phyloP scores from a whole-genome alignment of 2,888 invertebrate species.

The Melanargia galathea region DNA sequence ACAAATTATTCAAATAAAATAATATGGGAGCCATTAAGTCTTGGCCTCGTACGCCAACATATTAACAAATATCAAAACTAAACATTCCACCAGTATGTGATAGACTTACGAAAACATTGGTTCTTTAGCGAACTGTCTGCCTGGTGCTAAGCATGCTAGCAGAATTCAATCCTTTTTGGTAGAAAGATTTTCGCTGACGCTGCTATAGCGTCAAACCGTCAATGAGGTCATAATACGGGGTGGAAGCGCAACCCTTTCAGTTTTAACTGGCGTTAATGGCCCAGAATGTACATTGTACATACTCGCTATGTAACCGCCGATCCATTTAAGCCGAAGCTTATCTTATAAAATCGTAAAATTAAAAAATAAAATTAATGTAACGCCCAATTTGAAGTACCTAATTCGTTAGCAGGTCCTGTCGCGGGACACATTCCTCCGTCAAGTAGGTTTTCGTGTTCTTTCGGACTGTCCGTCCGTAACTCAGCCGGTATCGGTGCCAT shows the following conservation, averaged over 20 bases:
- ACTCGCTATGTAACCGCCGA: constrained; percentile 18
- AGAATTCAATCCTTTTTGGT: too few species aligned
- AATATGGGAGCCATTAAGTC: too few species aligned
- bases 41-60: too few species aligned
- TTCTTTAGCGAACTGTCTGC: too few species aligned
- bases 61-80: too few species aligned
- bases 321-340: constrained; percentile 31
- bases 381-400: constrained; percentile 64
- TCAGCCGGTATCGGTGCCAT: constrained; percentile 79
- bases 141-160: too few species aligned
- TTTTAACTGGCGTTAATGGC: constrained; percentile 10
- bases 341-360: constrained; percentile 39
- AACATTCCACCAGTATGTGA: too few species aligned
- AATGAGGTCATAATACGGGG: constrained; percentile 53
- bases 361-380: constrained; percentile 54
- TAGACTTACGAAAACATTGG: too few species aligned
- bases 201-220: not conserved
- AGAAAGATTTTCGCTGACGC: constrained; percentile 21
- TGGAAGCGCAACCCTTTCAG: constrained; percentile 59
- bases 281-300: constrained; percentile 37
- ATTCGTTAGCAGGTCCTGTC: constrained; percentile 79
- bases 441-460: constrained; percentile 81
- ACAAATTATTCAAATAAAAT: too few species aligned
- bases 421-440: constrained; percentile 73
- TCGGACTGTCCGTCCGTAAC: constrained; percentile 75